phyloP scores from a whole-genome alignment of 2,113 vertebrate species.

The Stigmatopora argus region DNA sequence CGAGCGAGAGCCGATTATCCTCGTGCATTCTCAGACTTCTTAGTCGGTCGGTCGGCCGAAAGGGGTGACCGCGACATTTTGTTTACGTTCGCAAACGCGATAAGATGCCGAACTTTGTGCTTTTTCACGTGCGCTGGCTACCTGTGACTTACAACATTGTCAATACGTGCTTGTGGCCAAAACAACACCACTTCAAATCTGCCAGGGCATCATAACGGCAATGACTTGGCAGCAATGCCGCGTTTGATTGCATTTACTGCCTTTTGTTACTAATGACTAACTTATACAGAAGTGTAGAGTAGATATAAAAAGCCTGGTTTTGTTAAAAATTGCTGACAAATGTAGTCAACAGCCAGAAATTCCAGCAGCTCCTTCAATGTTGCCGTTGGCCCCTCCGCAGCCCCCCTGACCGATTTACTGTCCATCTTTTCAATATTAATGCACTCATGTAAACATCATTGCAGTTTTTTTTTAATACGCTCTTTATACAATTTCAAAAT shows the following conservation, averaged over 20 bases:
- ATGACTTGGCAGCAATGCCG: no score
- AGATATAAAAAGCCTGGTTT: neutral
- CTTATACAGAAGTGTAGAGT: neutral
- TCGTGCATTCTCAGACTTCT: constrained; percentile 45
- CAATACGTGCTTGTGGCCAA: constrained; percentile 32
- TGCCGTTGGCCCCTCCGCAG: no score
- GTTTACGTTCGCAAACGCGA: constrained; percentile 58
- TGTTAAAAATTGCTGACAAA: no score
- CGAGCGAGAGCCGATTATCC: constrained; percentile 28
- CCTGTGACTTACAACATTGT: constrained; percentile 34
- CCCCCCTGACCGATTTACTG: no score
- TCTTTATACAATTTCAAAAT: no score
- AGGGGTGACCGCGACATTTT: constrained; percentile 37
- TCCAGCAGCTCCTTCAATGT: no score
- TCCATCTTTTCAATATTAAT: no score
- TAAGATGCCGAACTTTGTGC: constrained; percentile 67
- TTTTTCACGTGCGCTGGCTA: constrained; percentile 28
- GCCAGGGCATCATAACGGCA: no score
- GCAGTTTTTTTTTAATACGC: no score
- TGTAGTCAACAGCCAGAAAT: no score
- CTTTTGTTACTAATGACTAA: neutral
- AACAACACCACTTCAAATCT: constrained; percentile 15
- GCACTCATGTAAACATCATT: no score
- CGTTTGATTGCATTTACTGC: neutral
- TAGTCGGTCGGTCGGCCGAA: neutral